These are phyloP conservation scores for Caiman crocodilus DNA, from an alignment of 2,797 vertebrate species.

Conservation along the genomic window DNA sequence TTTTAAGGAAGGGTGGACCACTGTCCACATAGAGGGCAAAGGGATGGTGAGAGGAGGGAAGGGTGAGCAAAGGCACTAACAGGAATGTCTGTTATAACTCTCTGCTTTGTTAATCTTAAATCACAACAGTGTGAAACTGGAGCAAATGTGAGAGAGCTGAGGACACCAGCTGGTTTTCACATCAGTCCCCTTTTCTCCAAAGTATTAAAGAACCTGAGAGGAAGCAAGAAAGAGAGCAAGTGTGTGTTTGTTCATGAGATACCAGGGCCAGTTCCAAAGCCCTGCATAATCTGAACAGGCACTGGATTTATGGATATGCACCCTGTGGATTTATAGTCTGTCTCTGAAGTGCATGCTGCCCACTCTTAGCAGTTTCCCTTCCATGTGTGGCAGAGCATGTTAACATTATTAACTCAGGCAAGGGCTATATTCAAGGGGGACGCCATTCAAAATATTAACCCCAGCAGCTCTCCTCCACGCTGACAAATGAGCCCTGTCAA, in stretches of 20 bases:
- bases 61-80: background rate
- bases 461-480: background rate
- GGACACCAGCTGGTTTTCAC: constrained; percentile 55
- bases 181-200: constrained; percentile 9
- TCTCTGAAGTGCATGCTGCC: background rate
- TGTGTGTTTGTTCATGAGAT: background rate
- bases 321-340: background rate
- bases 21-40: background rate
- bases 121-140: constrained; percentile 57
- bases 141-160: constrained; percentile 45
- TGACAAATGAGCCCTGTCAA: background rate
- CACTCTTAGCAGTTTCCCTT: background rate
- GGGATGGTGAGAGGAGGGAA: background rate
- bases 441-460: background rate
- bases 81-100: constrained; percentile 30
- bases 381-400: background rate
- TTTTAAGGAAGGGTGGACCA: constrained; percentile 52
- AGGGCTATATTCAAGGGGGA: background rate
- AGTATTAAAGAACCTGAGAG: background rate
- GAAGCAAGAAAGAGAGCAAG: background rate
- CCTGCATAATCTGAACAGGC: background rate
- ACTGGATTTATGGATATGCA: constrained; percentile 5
- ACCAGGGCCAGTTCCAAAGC: background rate
- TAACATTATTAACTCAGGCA: background rate
- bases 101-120: constrained; percentile 55